Evolutionary conservation across 2,888 invertebrate species (phyloP), one percentile per base, ranked within the genome.

Genomic region (Rhingia campestris): DNA sequence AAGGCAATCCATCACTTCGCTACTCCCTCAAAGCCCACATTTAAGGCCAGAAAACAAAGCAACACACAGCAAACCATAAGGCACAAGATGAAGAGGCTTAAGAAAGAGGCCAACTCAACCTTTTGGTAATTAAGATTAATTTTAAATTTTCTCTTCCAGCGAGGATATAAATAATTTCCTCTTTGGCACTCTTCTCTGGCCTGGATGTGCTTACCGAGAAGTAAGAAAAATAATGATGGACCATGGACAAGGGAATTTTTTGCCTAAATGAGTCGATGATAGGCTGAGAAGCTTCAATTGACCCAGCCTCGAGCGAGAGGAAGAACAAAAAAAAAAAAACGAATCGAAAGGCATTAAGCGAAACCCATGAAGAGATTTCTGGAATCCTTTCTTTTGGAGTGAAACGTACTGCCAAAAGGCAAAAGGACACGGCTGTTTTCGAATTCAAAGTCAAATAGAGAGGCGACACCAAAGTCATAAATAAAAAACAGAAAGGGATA

Each of bases 61-160:
- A 30, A 43, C 3, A 43, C 14, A 41, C n/a, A 12, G 6, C 1
- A 53, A 45, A 43, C 6, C 39, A 56, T 41, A 63, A 64, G 51
- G 37, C 56, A 56, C 53, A 64, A 77, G 56, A 41, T 64, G 56
- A 41, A 54, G 49, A 12, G 79, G 58, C 80, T 74, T 66, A 73
- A 73, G 49, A 35, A 73, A 79, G 72, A 69, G 79, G 72, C 81
- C 56, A 69, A 79, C 66, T 75, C 80, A 84, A 79, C 84, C 84
- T 84, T 84, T 84, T 49, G 74, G 84, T 84, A 84, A 84, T 84
- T 84, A 84, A 84, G 84, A 84, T 84, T 84, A 84, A 84, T 84
- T 84, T 84, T 56, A 84, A 84, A 84, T 74, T 64, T 80, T 66
- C 70, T 54, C 58, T 56, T 53, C 73, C 64, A 61, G 33, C 39